These are phyloP conservation scores for Pseudomyrmex pallidus DNA, from an alignment of 1,140 invertebrate genomes.

Conservation along the genomic window DNA sequence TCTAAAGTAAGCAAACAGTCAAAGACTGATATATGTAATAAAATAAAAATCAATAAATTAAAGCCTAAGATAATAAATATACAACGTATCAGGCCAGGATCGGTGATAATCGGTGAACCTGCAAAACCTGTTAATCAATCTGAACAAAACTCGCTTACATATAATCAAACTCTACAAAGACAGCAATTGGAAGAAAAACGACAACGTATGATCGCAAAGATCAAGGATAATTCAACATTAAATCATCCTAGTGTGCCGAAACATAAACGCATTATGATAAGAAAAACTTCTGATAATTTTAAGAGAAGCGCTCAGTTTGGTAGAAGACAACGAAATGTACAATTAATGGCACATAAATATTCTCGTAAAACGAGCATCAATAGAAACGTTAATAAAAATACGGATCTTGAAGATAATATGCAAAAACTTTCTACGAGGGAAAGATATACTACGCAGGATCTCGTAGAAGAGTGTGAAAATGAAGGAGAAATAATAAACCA, in stretches of 20 bases:
- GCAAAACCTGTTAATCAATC: not conserved
- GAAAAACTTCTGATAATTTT: not conserved
- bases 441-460: not conserved
- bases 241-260: conserved; percentile 35
- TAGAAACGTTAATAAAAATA: conserved; percentile 1
- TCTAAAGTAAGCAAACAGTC: not conserved
- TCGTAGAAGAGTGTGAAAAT: not conserved
- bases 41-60: not conserved
- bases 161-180: conserved; percentile 32
- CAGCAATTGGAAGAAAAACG: conserved; percentile 76
- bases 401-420: not conserved
- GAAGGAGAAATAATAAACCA: not conserved
- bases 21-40: conserved; percentile 38
- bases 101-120: not conserved
- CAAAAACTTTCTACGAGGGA: not conserved
- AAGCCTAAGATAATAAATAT: conserved; percentile 59
- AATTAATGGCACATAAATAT: not conserved
- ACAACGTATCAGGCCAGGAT: conserved; percentile 38
- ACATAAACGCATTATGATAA: not conserved
- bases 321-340: conserved; percentile 1
- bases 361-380: not conserved
- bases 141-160: not conserved
- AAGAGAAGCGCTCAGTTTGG: not conserved
- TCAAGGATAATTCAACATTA: conserved; percentile 64
- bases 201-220: conserved; percentile 74